Base-by-base conservation (phyloP, 2,888 invertebrate genomes). In the Limnephilus rhombicus region DNA sequence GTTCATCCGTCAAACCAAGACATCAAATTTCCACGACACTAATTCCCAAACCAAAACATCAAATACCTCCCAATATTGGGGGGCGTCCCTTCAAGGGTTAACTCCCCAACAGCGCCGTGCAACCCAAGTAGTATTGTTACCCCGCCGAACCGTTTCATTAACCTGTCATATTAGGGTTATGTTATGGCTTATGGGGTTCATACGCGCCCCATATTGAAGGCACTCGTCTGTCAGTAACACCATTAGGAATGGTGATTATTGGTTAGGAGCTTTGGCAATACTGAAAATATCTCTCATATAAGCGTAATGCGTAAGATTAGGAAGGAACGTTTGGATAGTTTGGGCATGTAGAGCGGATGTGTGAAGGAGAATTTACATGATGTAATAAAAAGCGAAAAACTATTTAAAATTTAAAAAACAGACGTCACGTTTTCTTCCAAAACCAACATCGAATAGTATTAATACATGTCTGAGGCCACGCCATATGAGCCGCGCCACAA, bases 111-210 rank as follows among this genome's bases (percentile, higher is more conserved):
- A 68, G 68, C 7, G 49, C 49, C 9, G 18, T 53, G 18, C 53
- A 18, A 18, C 53, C 9, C 68, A 68, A 68, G 9, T 68, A 68
- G 68, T n/a, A 24, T 68, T 68, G 24, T 68, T 68, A 41, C 34
- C 83, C 34, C 37, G 37, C 83, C 18, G 37, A 34, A 24, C 37
- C 37, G 83, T 83, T 83, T 83, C 83, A 83, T 83, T 83, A 83
- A 83, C 83, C 83, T 83, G 83, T 83, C 83, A 41, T 37, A 37
- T 31, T 34, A 24, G 82, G 83, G 24, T 37, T 15, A 24, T n/a
- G 24, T 83, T 83, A 18, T 18, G 24, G 68, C 68, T 18, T 68
- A 68, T n/a, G n/a, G 68, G 53, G 68, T 49, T 49, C 3, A 3
- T 24, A n/a, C 68, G 68, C 68, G 2, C 9, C 24, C 7, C 68